Evolutionary conservation across 37 sponge, comb jelly and placozoan species (phyloP), one percentile per base, ranked within the genome.

Genomic region (Chondrosia reniformis): DNA sequence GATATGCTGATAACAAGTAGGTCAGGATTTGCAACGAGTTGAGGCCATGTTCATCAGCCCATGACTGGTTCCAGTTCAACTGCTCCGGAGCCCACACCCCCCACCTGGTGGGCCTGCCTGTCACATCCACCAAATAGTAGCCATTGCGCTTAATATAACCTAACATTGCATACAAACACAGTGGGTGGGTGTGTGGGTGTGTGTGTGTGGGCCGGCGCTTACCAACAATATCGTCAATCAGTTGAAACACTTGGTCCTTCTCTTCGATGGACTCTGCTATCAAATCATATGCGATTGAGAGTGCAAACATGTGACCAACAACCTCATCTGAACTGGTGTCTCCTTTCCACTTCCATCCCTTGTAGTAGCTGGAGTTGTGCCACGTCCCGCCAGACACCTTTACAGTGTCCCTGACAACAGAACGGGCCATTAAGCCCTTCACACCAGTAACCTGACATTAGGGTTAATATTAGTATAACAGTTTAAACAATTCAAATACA

Each of bases 31-130:
- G 88, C 0, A 92, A 73, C 7, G 93, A 88, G 78, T 92, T 92
- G 64, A 92, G 76, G 13, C 93, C 93, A 46, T 61, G 93, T 41
- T 88, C 89, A 32, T 92, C 89, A n/a, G 93, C 57, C 93, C 93
- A 92, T 32, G 83, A 83, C 56, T 76, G 81, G 74, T 88, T 83
- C 39, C 67, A 33, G 71, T 92, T 92, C 55, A 92, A 63, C 55
- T 82, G 83, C 3, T 61, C 24, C 4, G 93, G 93, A 32, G 85
- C 27, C 93, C 93, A 92, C 81, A 88, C 83, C 7, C 93, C 93
- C 93, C 93, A 92, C 4, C 74, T 55, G 22, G 93, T 88, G 61
- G 89, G 61, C 13, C 37, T 76, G 67, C 87, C 87, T 13, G 79
- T 84, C 42, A 87, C 76, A 37, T 91, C 92, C 42, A 91, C 63